Evolutionary conservation across 2,797 vertebrate genomes (phyloP).

Genomic region (Sebastes cheni): DNA sequence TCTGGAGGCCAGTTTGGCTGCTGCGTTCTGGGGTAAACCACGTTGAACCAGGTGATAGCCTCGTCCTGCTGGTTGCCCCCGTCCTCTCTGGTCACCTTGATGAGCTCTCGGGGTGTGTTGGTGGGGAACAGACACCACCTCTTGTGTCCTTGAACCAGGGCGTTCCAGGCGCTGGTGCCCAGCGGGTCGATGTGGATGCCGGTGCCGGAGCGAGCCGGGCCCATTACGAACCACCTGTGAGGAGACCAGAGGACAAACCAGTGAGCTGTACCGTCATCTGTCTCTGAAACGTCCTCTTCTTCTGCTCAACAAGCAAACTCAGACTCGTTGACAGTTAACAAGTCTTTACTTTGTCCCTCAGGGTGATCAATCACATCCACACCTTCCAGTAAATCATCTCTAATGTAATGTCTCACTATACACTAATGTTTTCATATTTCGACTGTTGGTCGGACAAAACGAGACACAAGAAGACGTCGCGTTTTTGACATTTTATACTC

Average conservation of each 20-base stretch:
- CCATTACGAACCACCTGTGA: conserved; percentile 98
- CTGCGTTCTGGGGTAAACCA: conserved; percentile 93
- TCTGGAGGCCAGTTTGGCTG: conserved; percentile 92
- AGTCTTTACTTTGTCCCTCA: no score
- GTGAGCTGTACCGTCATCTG: neutral
- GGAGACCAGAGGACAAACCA: neutral
- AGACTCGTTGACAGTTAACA: no score
- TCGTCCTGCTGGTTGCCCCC: conserved; percentile 98
- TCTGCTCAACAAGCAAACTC: no score
- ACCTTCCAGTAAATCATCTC: no score
- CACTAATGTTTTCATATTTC: no score
- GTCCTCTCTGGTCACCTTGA: conserved; percentile 93
- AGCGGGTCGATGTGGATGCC: conserved; percentile 98
- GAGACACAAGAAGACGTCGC: no score
- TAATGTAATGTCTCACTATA: no score
- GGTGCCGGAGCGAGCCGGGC: conserved; percentile 94
- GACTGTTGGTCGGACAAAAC: no score
- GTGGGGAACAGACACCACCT: conserved; percentile 98
- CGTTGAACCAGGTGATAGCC: conserved; percentile 97
- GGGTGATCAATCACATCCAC: no score
- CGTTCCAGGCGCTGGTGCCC: conserved; percentile 98
- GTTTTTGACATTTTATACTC: no score
- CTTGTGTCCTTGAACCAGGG: conserved; percentile 97
- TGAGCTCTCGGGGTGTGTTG: conserved; percentile 94
- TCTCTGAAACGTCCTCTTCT: no score